Percentiles rank a stretch among this genome's conserved stretches.
Evolutionary conservation across 2,113 vertebrate species (phyloP).

Genomic region (Microtus montanus): DNA sequence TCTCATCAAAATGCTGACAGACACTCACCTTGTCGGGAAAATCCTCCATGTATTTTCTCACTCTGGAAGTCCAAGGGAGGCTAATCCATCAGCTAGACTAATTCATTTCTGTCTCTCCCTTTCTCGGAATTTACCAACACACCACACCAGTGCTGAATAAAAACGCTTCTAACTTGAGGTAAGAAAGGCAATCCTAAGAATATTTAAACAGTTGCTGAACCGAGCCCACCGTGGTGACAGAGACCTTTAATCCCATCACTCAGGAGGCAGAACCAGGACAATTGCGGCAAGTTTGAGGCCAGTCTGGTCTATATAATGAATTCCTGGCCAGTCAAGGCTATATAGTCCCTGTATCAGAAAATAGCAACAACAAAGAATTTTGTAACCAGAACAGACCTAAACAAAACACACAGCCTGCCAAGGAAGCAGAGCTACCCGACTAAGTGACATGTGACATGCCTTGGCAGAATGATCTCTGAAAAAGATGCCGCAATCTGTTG

Average conservation of each 20-base stretch:
- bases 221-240: neutral
- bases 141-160: neutral
- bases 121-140: slow-evolving; percentile 28
- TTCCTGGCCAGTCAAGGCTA: neutral
- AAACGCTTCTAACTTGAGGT: slow-evolving; percentile 18
- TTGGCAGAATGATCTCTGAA: neutral
- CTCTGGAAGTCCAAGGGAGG: neutral
- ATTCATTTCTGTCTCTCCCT: neutral
- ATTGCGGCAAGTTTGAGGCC: neutral
- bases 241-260: neutral
- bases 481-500: neutral
- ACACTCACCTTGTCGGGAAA: slow-evolving; percentile 36
- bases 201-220: slow-evolving; percentile 60
- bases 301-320: neutral
- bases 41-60: slow-evolving; percentile 4
- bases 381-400: slow-evolving; percentile 16
- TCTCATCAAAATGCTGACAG: slow-evolving; percentile 36
- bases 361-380: slow-evolving; percentile 30
- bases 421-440: slow-evolving; percentile 27
- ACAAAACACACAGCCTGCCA: neutral
- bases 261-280: neutral
- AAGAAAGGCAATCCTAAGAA: slow-evolving; percentile 22
- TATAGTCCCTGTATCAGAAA: neutral
- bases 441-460: neutral
- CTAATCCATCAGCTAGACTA: neutral